Evolutionary conservation across 2,888 invertebrate species (phyloP).

Genomic region (Leuctra nigra): DNA sequence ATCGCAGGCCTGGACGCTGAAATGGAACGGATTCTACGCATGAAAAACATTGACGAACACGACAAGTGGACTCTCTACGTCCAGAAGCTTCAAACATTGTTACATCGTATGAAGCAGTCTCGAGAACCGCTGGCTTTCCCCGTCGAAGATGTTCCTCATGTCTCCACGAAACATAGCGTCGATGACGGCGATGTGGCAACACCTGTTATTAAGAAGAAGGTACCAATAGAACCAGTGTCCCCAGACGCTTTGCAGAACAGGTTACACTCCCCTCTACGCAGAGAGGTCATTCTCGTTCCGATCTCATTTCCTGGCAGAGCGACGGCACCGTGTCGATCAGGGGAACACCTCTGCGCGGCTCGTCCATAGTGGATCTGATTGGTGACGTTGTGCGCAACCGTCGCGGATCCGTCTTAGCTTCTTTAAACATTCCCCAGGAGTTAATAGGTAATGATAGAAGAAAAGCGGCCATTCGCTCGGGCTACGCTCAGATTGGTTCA

Average conservation of each 20-base stretch:
- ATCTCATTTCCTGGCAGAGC: background rate
- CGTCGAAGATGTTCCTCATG: background rate
- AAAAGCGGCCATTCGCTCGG: background rate
- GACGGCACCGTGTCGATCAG: background rate
- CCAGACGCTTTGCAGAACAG: too few species aligned
- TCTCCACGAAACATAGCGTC: background rate
- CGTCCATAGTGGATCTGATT: background rate
- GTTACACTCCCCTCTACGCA: too few species aligned
- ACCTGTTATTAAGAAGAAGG: background rate
- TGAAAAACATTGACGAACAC: background rate
- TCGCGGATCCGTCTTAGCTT: background rate
- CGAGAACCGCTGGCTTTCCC: too few species aligned
- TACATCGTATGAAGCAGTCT: too few species aligned
- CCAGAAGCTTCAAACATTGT: background rate
- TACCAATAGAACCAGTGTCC: background rate
- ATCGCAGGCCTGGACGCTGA: background rate
- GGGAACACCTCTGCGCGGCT: background rate
- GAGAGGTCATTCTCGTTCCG: too few species aligned
- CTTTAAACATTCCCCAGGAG: background rate
- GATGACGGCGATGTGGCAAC: background rate
- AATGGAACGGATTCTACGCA: background rate
- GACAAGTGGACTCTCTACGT: background rate
- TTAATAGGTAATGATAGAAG: background rate
- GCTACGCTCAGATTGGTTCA: background rate
- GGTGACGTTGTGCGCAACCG: background rate